phyloP scores from a whole-genome alignment of 2,888 invertebrate genomes.

The Cryptosula pallasiana region DNA sequence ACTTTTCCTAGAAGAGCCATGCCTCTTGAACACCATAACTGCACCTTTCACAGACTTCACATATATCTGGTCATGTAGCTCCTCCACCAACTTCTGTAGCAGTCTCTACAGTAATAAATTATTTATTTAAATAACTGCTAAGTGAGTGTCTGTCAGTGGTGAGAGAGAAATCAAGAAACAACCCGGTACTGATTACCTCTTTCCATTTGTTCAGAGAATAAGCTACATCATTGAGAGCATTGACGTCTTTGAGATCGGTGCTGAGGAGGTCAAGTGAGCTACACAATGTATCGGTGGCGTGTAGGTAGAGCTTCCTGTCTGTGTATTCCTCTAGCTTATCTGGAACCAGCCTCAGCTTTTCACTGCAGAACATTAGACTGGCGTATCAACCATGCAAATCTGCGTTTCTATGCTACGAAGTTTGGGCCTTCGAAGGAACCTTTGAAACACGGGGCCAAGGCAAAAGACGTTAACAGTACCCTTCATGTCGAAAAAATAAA shows the following conservation, averaged over 20 bases:
- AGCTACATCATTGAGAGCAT: slow-evolving; percentile 74
- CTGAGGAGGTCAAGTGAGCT: slow-evolving; percentile 5
- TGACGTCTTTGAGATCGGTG: slow-evolving; percentile 70
- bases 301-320: slow-evolving; percentile 72
- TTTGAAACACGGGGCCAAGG: no score
- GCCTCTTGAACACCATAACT: slow-evolving; percentile 47
- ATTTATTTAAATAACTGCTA: no score
- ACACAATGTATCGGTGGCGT: slow-evolving; percentile 70
- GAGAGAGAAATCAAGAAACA: no score
- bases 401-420: no score
- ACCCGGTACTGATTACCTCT: no score
- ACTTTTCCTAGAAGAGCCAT: slow-evolving; percentile 51
- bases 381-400: no score
- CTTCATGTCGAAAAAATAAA: no score
- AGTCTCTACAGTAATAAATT: slow-evolving; percentile 59
- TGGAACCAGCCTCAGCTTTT: slow-evolving; percentile 70
- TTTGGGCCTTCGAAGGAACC: no score
- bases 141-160: no score
- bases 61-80: slow-evolving; percentile 69
- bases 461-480: no score
- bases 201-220: slow-evolving; percentile 67
- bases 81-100: slow-evolving; percentile 65
- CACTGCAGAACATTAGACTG: no score
- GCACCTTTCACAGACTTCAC: slow-evolving; percentile 60
- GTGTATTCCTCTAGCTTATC: slow-evolving; percentile 64